Percentiles rank a stretch among this genome's conserved stretches.
Conservation (phyloP, 2,888 invertebrate species). For the Hetaerina titia region DNA sequence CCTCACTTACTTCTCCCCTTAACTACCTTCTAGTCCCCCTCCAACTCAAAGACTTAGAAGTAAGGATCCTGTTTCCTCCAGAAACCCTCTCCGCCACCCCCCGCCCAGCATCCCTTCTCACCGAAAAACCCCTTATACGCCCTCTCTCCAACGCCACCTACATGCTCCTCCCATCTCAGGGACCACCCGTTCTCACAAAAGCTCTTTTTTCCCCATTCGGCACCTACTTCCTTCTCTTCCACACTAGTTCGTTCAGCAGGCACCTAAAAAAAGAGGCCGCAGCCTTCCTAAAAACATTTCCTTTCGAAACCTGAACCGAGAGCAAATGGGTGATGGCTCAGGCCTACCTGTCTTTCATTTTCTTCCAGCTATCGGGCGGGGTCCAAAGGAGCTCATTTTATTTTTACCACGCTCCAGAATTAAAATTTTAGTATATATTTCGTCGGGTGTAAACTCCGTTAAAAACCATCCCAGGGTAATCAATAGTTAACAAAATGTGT, state of each 20-base stretch:
- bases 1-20: not conserved
- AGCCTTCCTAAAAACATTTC: conserved; percentile 42
- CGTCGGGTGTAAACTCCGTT: not conserved
- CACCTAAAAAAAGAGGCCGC: not conserved
- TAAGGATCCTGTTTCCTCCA: conserved; percentile 45
- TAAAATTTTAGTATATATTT: conserved; percentile 22
- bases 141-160: not conserved
- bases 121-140: not conserved
- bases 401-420: not conserved
- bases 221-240: conserved; percentile 1
- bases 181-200: not conserved
- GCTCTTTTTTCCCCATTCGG: not conserved
- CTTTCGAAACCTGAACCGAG: conserved; percentile 52
- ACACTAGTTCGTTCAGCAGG: not conserved
- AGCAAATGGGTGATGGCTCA: conserved; percentile 24
- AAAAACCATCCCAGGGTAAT: not conserved
- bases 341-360: conserved; percentile 19
- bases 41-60: not conserved
- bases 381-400: conserved; percentile 14
- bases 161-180: not conserved
- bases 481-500: not conserved
- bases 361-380: not conserved
- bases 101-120: not conserved
- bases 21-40: not conserved
- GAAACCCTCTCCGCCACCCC: not conserved